Percentiles rank a stretch among this genome's conserved stretches.
Conservation (phyloP, 1,140 invertebrate species). For the Bombus ignitus region DNA sequence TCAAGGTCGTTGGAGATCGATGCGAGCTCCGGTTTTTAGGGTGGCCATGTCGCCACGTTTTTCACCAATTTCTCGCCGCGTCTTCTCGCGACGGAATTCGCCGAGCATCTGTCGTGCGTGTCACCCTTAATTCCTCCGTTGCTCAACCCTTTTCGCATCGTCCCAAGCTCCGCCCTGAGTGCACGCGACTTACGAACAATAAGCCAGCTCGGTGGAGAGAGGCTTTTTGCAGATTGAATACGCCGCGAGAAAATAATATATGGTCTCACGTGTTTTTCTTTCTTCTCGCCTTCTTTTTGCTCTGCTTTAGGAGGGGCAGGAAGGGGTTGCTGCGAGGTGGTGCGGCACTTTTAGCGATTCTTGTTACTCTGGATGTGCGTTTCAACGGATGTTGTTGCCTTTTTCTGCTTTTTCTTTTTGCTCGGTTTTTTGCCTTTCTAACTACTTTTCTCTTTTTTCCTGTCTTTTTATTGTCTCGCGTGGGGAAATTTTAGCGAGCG, state of each 20-base stretch:
- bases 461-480: background rate
- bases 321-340: background rate
- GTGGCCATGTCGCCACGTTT: background rate
- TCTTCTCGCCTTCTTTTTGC: background rate
- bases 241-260: slow-evolving; percentile 61
- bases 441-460: background rate
- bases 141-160: background rate
- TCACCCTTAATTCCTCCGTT: slow-evolving; percentile 8
- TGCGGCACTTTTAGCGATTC: slow-evolving; percentile 27
- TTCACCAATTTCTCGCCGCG: background rate
- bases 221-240: slow-evolving; percentile 67
- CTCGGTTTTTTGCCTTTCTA: background rate
- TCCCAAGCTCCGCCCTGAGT: slow-evolving; percentile 4
- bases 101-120: background rate
- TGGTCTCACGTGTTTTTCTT: slow-evolving; percentile 26
- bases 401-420: background rate
- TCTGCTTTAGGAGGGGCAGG: background rate
- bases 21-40: slow-evolving; percentile 39
- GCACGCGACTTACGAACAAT: slow-evolving; percentile 48
- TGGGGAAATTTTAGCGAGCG: background rate
- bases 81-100: background rate
- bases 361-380: background rate
- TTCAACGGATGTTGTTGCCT: slow-evolving; percentile 6
- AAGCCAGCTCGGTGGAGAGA: slow-evolving; percentile 43
- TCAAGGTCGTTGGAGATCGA: slow-evolving; percentile 57